These are phyloP conservation scores for Oncorhynchus clarkii DNA, from an alignment of 2,113 vertebrate genomes.

Conservation along the genomic window DNA sequence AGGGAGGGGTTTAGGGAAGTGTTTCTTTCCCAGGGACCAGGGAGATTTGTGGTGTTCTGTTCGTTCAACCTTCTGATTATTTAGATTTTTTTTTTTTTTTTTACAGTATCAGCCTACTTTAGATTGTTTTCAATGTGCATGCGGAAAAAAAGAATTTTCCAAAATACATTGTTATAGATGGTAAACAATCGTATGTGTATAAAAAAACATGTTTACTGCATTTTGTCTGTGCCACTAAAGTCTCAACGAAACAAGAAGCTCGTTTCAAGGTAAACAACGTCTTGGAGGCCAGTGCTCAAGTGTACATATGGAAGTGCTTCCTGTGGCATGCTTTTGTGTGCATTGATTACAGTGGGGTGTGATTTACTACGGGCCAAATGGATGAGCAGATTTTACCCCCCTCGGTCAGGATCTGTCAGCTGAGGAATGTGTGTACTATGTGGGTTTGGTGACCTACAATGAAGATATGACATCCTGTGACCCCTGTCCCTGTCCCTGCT, in stretches of 20 bases:
- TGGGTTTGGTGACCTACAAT: slow-evolving; percentile 26
- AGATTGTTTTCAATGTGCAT: slow-evolving; percentile 1
- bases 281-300: no score
- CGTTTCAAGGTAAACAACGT: no score
- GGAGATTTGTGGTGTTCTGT: neutral
- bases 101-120: neutral
- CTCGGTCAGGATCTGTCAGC: slow-evolving; percentile 28
- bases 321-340: neutral
- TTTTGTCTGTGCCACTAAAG: no score
- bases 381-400: slow-evolving; percentile 15
- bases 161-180: neutral
- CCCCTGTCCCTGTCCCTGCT: slow-evolving; percentile 8
- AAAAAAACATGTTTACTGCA: no score
- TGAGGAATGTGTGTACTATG: slow-evolving; percentile 38
- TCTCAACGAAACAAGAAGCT: no score
- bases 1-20: neutral
- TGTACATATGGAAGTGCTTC: no score
- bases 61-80: neutral
- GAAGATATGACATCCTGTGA: slow-evolving; percentile 49
- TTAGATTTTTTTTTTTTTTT: no score
- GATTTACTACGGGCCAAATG: slow-evolving; percentile 27
- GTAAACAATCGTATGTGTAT: neutral
- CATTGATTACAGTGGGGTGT: slow-evolving; percentile 14
- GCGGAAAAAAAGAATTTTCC: neutral
- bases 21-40: neutral